Evolutionary conservation across 1,140 invertebrate species (phyloP).

Genomic region (Aphis gossypii): DNA sequence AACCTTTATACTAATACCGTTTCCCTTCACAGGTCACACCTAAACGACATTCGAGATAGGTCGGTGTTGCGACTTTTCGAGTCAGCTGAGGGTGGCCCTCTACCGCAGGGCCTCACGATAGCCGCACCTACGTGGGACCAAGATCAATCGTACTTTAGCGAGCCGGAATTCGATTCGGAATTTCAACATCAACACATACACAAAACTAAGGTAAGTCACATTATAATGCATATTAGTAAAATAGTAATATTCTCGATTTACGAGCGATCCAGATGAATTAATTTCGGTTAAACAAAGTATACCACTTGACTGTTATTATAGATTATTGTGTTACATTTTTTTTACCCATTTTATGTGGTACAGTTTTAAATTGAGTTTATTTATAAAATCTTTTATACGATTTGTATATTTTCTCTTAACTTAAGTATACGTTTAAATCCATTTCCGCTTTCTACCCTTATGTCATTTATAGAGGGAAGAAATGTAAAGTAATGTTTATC

Average conservation of each 20-base stretch:
- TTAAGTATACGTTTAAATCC: neutral
- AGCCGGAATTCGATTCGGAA: slow-evolving; percentile 92
- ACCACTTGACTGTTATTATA: neutral
- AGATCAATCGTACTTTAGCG: slow-evolving; percentile 89
- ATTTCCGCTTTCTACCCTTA: neutral
- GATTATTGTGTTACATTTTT: neutral
- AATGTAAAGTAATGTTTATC: neutral
- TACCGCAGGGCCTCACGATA: slow-evolving; percentile 64
- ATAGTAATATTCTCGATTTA: neutral
- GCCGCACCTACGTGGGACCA: slow-evolving; percentile 67
- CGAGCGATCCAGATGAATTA: neutral
- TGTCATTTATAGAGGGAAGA: neutral
- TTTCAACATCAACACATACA: slow-evolving; percentile 93
- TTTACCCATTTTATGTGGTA: neutral
- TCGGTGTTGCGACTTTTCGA: slow-evolving; percentile 90
- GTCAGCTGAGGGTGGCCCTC: slow-evolving; percentile 75
- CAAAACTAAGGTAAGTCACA: slow-evolving; percentile 81
- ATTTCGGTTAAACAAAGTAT: neutral
- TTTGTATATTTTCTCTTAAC: neutral
- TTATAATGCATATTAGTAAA: neutral
- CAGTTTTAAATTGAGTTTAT: neutral
- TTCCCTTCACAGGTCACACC: slow-evolving; percentile 71
- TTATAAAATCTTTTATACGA: neutral
- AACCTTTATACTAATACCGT: neutral
- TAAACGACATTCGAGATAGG: slow-evolving; percentile 89